Percentiles rank a stretch among this genome's conserved stretches.
phyloP scores from a whole-genome alignment of 2,797 vertebrate species.

The Streptopelia turtur region DNA sequence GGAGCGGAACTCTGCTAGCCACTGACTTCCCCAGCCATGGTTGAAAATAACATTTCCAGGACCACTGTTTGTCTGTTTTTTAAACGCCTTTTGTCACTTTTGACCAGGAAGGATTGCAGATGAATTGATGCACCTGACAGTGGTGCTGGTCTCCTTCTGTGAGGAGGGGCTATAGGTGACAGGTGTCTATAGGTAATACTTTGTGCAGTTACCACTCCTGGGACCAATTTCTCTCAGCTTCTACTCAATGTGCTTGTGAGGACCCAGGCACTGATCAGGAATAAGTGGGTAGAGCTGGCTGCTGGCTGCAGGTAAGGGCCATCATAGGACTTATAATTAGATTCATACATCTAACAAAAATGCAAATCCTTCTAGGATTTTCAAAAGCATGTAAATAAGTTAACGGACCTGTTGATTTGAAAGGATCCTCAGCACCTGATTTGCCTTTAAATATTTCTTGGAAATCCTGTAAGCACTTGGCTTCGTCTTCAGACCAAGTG shows the following conservation, averaged over 20 bases:
- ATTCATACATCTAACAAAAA: neutral
- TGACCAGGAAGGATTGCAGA: neutral
- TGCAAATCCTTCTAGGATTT: neutral
- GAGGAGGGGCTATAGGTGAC: accelerated
- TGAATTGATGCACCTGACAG: neutral
- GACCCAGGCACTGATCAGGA: neutral
- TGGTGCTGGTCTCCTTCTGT: neutral
- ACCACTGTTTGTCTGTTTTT: neutral
- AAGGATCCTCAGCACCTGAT: neutral
- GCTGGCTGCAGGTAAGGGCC: neutral
- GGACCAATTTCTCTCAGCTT: neutral
- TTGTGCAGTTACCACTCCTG: neutral
- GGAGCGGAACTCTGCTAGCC: neutral
- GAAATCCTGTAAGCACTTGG: neutral
- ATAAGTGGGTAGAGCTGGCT: neutral
- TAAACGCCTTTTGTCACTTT: neutral
- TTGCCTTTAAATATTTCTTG: neutral
- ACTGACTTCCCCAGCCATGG: neutral
- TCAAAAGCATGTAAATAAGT: neutral
- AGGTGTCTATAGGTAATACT: neutral
- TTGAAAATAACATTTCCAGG: neutral
- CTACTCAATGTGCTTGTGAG: neutral
- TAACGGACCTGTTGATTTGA: neutral
- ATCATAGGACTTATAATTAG: neutral
- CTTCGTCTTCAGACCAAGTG: neutral